Evolutionary conservation across 2,888 invertebrate species (phyloP), one percentile per base, ranked within the genome.

Genomic region (Leptothorax acervorum): DNA sequence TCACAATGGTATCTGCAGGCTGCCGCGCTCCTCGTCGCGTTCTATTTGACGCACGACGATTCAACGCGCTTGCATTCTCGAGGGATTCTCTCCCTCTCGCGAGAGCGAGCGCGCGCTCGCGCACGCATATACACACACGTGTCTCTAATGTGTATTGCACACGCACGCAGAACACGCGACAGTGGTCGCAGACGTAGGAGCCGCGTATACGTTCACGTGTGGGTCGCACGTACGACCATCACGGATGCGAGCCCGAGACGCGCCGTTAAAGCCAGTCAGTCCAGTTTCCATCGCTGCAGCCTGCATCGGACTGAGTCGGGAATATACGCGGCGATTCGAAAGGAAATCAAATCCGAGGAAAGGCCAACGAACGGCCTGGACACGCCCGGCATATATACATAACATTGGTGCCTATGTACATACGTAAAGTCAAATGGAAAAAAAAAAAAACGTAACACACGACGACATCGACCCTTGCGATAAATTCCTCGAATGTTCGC

Each of bases 221-320:
- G 78, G 60, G 62, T 84, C 65, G 85, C 66, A 85, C 85, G 82
- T 83, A 89, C 87, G 78, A 68, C 83, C 83, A 86, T 84, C 85
- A 85, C 89, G 86, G 89, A 87, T 88, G 85, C 68, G 87, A 74
- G 90, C 82, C 82, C 71, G 85, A 88, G 88, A 90, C 88, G 85
- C 86, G 89, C 90, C 90, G 90, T 90, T 91, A 90, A 92, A 92
- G 91, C 92, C 92, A 92, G 92, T 92, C 92, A 92, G 91, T 92
- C 92, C 92, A 92, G 92, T 92, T 92, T 91, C 89, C 89, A 88
- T 88, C 88, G 88, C 63, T 81, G 90, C 88, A 84, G 85, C 68
- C 79, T 79, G 88, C 90, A 66, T 35, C 86, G 86, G 85, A 91
- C 88, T 23, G 88, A 90, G 91, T 82, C 83, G 70, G 84, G 90